Base-by-base conservation (phyloP, 2,113 vertebrate genomes). In the Ochotona princeps region DNA sequence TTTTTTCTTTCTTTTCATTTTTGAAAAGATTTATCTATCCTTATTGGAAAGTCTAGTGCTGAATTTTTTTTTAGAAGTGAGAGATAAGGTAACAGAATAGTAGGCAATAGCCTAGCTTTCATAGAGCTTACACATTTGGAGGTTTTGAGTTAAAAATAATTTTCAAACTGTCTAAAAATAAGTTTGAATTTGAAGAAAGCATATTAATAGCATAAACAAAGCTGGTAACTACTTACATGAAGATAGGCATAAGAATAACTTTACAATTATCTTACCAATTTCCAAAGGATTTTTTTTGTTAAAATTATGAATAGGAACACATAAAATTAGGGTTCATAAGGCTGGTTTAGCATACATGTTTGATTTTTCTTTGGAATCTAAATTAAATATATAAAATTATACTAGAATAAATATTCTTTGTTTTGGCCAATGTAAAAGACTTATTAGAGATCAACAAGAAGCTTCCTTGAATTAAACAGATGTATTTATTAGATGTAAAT, bases 251-350 rank as follows among this genome's bases (percentile, higher is more conserved):
- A 21, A 83, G 8, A 83, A 60, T 0, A 11, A 89, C 85, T 90
- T n/a, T 20, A 89, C 83, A 87, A 94, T 66, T 80, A 91, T 75
- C 89, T 93, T 67, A 57, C 2, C 79, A 6, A 20, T 84, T 49
- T 95, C 14, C 49, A 78, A 44, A 84, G 89, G 57, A 76, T 47
- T 83, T 44, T 44, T 44, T 44, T 44, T 44, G 38, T 44, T 3
- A 44, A 44, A 49, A 7, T 87, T 81, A 57, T 70, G 63, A 88
- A 93, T 92, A 91, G 67, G 60, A 90, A 67, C 35, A 80, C 25
- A 90, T n/a, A 7, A 92, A 95, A 87, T 51, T 26, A 72, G 78
- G 5, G 54, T n/a, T 87, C 54, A 84, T 61, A 32, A 93, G 2
- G 8, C 13, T 88, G 89, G 93, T 91, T 82, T 74, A 70, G 83